Conservation (phyloP, 2,113 vertebrate species). For the Microcebus jonahi region DNA sequence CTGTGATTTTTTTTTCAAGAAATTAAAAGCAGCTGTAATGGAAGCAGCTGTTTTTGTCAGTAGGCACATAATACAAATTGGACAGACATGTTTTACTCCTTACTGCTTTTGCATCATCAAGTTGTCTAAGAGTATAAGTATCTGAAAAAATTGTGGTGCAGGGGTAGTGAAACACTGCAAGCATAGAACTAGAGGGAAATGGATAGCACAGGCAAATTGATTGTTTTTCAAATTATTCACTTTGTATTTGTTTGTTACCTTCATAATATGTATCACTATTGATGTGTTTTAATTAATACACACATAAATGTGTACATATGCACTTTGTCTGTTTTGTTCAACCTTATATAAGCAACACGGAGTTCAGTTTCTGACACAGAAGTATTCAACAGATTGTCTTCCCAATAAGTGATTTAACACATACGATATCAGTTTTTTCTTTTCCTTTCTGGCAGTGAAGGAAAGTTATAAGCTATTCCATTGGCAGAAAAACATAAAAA, state of each 20-base stretch:
- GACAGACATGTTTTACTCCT: not conserved
- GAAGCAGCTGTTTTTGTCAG: not conserved
- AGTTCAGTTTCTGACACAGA: not conserved
- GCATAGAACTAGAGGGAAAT: not conserved
- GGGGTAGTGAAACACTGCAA: fast-evolving
- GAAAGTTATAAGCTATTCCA: not conserved
- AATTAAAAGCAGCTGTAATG: not conserved
- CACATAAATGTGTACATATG: not conserved
- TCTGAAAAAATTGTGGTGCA: not conserved
- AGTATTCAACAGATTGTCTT: not conserved
- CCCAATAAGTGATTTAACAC: not conserved
- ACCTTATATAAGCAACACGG: not conserved
- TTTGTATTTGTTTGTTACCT: not conserved
- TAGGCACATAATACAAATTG: not conserved
- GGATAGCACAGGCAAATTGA: not conserved
- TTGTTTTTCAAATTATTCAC: not conserved
- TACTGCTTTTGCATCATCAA: not conserved
- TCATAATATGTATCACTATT: not conserved
- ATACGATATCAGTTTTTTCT: not conserved
- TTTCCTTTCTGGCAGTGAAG: not conserved
- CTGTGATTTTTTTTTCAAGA: not conserved
- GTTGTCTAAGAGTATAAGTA: not conserved
- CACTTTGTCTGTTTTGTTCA: not conserved
- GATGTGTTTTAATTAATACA: not conserved
- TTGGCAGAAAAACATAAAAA: not conserved